Evolutionary conservation across 2,888 invertebrate genomes (phyloP).

Genomic region (Orthosia gracilis): DNA sequence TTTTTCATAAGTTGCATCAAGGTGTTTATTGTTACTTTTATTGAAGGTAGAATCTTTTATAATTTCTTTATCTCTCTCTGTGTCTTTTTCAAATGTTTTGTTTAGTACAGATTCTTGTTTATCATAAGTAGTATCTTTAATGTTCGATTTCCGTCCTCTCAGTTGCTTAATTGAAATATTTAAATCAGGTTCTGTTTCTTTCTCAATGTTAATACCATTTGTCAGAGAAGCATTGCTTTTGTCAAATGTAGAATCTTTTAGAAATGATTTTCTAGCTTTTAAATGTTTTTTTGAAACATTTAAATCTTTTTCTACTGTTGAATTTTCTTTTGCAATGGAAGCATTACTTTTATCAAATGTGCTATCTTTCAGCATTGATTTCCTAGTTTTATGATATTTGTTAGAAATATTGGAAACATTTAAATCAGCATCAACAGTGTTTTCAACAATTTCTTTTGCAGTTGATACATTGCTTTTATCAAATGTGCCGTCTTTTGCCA

Average conservation of each 20-base stretch:
- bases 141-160: slow-evolving; percentile 15
- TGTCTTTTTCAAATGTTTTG: slow-evolving; percentile 47
- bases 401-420: slow-evolving; percentile 18
- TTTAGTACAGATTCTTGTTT: slow-evolving; percentile 27
- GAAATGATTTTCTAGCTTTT: slow-evolving; percentile 42
- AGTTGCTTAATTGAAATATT: slow-evolving; percentile 35
- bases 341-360: slow-evolving; percentile 44
- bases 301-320: slow-evolving; percentile 8
- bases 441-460: slow-evolving; percentile 7
- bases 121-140: slow-evolving; percentile 37
- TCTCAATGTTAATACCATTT: slow-evolving; percentile 27
- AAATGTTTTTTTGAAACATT: slow-evolving; percentile 9
- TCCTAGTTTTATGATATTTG: slow-evolving; percentile 28
- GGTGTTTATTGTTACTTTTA: slow-evolving; percentile 22
- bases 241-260: slow-evolving; percentile 51
- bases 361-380: slow-evolving; percentile 41
- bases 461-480: slow-evolving; percentile 20
- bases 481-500: slow-evolving; percentile 3
- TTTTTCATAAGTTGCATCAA: slow-evolving; percentile 50
- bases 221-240: slow-evolving; percentile 46
- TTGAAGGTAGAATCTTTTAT: slow-evolving; percentile 47
- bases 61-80: not conserved
- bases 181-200: slow-evolving; percentile 34
- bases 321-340: slow-evolving; percentile 8
- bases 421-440: not conserved